Conservation (phyloP, 1,140 invertebrate genomes). For the Drosophila tsacasi region DNA sequence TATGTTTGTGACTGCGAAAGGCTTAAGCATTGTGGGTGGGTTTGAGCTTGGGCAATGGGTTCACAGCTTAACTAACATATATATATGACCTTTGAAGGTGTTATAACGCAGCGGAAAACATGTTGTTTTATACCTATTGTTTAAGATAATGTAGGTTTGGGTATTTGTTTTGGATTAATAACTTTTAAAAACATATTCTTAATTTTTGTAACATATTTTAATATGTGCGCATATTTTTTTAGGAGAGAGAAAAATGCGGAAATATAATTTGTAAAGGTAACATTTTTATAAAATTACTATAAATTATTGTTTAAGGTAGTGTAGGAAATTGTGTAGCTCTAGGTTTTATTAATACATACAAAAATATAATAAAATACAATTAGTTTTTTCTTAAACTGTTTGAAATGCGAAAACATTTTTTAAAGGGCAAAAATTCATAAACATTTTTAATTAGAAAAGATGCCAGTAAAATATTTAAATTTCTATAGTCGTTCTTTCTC, state of each 20-base stretch:
- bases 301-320: too few relatives aligned
- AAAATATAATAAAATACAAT: too few relatives aligned
- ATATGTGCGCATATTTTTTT: background rate
- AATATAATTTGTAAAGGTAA: too few relatives aligned
- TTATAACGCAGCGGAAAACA: background rate
- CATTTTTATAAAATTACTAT: too few relatives aligned
- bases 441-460: too few relatives aligned
- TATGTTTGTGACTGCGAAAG: constrained; percentile 2
- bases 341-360: too few relatives aligned
- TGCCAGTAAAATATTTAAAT: background rate
- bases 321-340: too few relatives aligned
- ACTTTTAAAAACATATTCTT: too few relatives aligned
- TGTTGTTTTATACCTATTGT: too few relatives aligned
- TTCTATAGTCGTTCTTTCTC: accelerated
- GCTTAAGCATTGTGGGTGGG: constrained; percentile 2
- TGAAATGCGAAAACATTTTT: too few relatives aligned
- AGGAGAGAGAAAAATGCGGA: background rate
- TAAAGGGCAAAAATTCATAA: too few relatives aligned
- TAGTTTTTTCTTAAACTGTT: too few relatives aligned
- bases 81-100: constrained; percentile 2
- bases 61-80: background rate
- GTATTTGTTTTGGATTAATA: background rate
- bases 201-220: background rate
- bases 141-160: background rate
- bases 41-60: constrained; percentile 1